Base-by-base conservation (phyloP, 2,888 invertebrate genomes). In the Yponomeuta evonymella region DNA sequence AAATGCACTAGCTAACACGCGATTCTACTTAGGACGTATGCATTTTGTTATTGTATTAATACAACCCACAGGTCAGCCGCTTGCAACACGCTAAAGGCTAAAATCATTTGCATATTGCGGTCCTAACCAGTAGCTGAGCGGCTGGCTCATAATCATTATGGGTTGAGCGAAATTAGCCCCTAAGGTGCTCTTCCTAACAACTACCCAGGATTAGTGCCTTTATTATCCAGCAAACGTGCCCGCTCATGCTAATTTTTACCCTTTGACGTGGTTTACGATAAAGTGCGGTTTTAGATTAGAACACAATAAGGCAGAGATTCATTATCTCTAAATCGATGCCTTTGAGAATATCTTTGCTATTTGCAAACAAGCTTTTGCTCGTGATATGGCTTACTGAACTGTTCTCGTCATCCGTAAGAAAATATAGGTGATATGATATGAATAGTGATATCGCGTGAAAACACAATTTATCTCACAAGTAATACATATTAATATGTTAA, bases 71-170 rank as follows among this genome's bases (percentile, higher is more conserved):
- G 81, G 74, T 77, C 73, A 74, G 72, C 74, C 76, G 73, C 75
- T 75, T 77, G 75, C 70, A 71, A 76, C 75, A 79, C 84, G 85
- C 87, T 89, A 83, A 86, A 85, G 89, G 88, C 89, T 82, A 88
- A 83, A 87, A 83, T 86, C 86, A 92, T 91, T 91, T 90, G 87
- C 90, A 90, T 91, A 90, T 86, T 89, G 86, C 82, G 86, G 86
- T 86, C 82, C 78, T 80, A 79, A 78, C 78, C 80, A 81, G 79
- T 80, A 75, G 79, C 79, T 11, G 43, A 77, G 76, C 78, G 80
- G 79, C 80, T 82, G 80, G 79, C 85, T 88, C 85, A 88, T 89
- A 88, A 89, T 89, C 86, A 90, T 89, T 90, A 90, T 82, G 80
- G 80, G 86, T 85, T 85, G 86, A 81, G 84, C 83, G 75, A 88